Percentiles rank a stretch among this genome's conserved stretches.
phyloP scores from a whole-genome alignment of 2,113 vertebrate species.

The Rhea pennata region DNA sequence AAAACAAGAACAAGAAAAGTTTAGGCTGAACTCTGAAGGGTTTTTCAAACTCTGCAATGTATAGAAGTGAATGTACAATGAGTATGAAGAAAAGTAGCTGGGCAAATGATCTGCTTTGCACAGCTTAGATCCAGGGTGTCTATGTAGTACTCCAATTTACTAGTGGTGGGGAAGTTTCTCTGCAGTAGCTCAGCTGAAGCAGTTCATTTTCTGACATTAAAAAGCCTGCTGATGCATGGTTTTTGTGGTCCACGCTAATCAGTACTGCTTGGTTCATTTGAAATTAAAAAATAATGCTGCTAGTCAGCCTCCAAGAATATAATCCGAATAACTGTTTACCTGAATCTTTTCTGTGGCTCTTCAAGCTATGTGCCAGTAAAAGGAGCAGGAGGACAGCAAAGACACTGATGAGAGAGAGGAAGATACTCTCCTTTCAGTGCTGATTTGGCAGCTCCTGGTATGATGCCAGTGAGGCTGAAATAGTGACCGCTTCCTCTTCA shows the following conservation, averaged over 20 bases:
- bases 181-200: neutral
- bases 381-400: neutral
- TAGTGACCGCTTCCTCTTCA: accelerated
- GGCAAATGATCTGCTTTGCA: neutral
- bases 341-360: neutral
- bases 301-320: neutral
- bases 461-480: neutral
- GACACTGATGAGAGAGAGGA: neutral
- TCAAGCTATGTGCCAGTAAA: accelerated
- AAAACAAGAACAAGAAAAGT: no score
- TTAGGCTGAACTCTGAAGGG: neutral
- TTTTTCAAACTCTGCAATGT: neutral
- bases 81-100: neutral
- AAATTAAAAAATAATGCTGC: neutral
- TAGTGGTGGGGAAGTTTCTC: neutral
- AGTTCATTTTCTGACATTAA: neutral
- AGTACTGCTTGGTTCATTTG: neutral
- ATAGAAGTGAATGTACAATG: neutral
- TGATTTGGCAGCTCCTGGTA: neutral
- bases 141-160: neutral
- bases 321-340: neutral
- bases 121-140: neutral
- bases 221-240: neutral
- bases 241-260: neutral
- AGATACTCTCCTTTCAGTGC: neutral